Evolutionary conservation across 2,888 invertebrate genomes (phyloP).

Genomic region (Drosophila macrospina): DNA sequence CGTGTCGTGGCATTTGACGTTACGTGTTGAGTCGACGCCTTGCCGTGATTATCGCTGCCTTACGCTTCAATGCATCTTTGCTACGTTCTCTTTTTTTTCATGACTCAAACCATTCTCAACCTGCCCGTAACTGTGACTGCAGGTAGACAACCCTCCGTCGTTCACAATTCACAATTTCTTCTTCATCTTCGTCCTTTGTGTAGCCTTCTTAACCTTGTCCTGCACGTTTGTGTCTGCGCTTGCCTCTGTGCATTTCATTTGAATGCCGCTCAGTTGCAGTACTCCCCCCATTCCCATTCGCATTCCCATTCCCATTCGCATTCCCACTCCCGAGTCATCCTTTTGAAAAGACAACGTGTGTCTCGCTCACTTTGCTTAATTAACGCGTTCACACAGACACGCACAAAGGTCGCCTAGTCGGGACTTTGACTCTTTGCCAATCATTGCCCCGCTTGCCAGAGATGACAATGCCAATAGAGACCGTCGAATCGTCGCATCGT

Average conservation of each 20-base stretch:
- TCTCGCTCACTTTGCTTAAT: conserved; percentile 81
- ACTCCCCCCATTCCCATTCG: conserved; percentile 11
- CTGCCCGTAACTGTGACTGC: conserved; percentile 28
- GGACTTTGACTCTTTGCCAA: conserved; percentile 80
- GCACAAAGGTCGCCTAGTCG: conserved; percentile 66
- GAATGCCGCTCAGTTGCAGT: conserved; percentile 59
- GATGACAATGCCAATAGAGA: conserved; percentile 71
- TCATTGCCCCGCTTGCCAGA: conserved; percentile 68
- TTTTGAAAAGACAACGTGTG: conserved; percentile 59
- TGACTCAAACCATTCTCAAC: neutral
- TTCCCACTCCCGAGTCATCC: neutral
- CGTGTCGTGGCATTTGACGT: conserved; percentile 75
- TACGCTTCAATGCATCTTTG: conserved; percentile 77
- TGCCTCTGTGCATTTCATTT: conserved; percentile 71
- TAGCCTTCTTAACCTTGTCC: conserved; percentile 56
- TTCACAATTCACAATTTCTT: conserved; percentile 25
- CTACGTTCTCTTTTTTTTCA: conserved; percentile 37
- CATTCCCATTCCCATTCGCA: neutral
- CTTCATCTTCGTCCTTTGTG: conserved; percentile 61
- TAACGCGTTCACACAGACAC: conserved; percentile 70
- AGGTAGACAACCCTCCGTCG: conserved; percentile 65
- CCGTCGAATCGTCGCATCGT: conserved; percentile 27
- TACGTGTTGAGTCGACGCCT: conserved; percentile 78
- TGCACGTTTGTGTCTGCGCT: conserved; percentile 55
- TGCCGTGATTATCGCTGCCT: conserved; percentile 77